Conservation (phyloP, 2,888 invertebrate genomes). For the Diaprepes abbreviatus region DNA sequence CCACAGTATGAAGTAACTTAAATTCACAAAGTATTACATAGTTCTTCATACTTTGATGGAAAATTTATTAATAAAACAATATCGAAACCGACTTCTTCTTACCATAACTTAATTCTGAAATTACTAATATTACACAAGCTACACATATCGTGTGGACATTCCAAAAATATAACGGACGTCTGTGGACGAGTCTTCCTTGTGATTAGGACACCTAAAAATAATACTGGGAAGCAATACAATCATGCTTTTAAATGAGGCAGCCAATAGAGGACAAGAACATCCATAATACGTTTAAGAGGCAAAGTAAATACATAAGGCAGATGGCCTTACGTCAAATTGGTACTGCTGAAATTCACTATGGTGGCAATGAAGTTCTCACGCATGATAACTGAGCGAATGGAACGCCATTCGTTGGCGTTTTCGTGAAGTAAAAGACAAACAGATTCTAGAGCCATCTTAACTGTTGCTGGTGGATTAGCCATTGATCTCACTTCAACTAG, state of each 20-base stretch:
- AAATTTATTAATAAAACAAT: too few species aligned
- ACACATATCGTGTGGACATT: background rate
- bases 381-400: constrained; percentile 91
- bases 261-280: constrained; percentile 18
- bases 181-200: background rate
- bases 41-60: too few species aligned
- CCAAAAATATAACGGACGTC: background rate
- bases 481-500: constrained; percentile 94
- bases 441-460: constrained; percentile 94
- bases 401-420: constrained; percentile 93
- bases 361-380: constrained; percentile 96
- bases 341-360: constrained; percentile 95
- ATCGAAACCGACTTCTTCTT: background rate
- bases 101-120: background rate
- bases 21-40: too few species aligned
- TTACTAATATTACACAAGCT: background rate
- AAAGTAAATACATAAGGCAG: constrained; percentile 32
- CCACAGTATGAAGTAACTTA: too few species aligned
- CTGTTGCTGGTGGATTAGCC: constrained; percentile 93
- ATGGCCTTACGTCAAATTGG: constrained; percentile 89
- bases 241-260: constrained; percentile 29
- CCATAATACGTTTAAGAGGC: constrained; percentile 1
- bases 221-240: constrained; percentile 36
- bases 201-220: constrained; percentile 21
- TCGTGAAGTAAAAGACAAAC: constrained; percentile 94